Evolutionary conservation across 1,140 invertebrate species (phyloP).

Genomic region (Bombus affinis): DNA sequence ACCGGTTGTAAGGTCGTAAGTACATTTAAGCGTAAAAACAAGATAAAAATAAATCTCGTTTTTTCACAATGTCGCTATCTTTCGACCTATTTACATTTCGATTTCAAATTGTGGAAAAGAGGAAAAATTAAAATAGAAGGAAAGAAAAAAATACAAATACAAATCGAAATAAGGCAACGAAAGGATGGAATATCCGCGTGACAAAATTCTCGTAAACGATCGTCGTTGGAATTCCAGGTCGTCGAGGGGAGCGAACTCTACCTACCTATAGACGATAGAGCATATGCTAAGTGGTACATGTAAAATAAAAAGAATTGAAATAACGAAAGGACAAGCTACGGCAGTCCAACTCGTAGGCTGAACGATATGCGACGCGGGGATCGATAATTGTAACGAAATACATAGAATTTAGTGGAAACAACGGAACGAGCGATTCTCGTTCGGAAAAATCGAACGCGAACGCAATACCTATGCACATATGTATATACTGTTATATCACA

Average conservation of each 20-base stretch:
- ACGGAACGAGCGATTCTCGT: slow-evolving; percentile 44
- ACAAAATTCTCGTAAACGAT: background rate
- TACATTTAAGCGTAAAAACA: background rate
- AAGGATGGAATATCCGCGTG: no score
- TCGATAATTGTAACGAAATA: background rate
- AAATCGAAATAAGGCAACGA: background rate
- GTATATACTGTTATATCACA: slow-evolving; percentile 67
- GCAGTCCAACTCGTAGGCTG: no score
- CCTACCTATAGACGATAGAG: background rate
- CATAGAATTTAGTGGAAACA: no score
- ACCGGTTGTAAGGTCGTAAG: background rate
- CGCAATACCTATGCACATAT: background rate
- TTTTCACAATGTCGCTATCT: background rate
- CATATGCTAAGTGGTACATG: background rate
- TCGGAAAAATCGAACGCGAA: slow-evolving; percentile 23
- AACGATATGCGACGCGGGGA: background rate
- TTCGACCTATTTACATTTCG: no score
- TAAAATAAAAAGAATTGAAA: background rate
- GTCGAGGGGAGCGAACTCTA: background rate
- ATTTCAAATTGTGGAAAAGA: background rate
- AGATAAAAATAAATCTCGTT: background rate
- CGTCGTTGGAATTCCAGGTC: background rate
- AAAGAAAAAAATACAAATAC: no score
- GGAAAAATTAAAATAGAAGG: background rate
- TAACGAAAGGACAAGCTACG: background rate